These are phyloP conservation scores for Nematolebias whitei DNA, from an alignment of 2,113 vertebrate genomes.

Conservation along the genomic window DNA sequence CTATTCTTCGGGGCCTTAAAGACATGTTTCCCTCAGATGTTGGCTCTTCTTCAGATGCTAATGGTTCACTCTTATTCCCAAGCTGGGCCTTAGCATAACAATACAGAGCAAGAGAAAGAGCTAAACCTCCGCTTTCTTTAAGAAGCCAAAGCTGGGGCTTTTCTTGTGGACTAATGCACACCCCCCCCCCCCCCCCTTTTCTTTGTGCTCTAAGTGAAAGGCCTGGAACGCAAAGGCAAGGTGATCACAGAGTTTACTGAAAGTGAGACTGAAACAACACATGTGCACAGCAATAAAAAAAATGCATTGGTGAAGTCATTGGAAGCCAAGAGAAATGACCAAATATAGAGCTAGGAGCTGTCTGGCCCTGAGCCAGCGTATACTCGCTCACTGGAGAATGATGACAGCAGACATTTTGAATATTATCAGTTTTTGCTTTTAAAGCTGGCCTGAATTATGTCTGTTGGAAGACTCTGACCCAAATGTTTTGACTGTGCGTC, in stretches of 20 bases:
- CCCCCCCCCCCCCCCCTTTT: conserved; percentile 61
- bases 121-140: conserved; percentile 84
- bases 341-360: conserved; percentile 57
- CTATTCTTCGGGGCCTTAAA: conserved; percentile 81
- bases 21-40: conserved; percentile 83
- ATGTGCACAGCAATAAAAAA: conserved; percentile 38
- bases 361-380: conserved; percentile 48
- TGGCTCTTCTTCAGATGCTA: conserved; percentile 86
- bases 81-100: conserved; percentile 83
- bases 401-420: conserved; percentile 63
- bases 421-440: conserved; percentile 76
- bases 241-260: conserved; percentile 80
- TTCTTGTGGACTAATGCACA: conserved; percentile 81
- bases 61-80: conserved; percentile 80
- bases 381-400: conserved; percentile 39
- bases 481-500: conserved; percentile 75
- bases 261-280: conserved; percentile 81
- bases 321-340: conserved; percentile 48
- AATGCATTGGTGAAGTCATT: conserved; percentile 57
- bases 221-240: conserved; percentile 75
- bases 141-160: conserved; percentile 79
- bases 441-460: conserved; percentile 72
- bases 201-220: conserved; percentile 80
- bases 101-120: conserved; percentile 83
- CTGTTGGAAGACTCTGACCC: conserved; percentile 62